phyloP scores from a whole-genome alignment of 1,140 invertebrate genomes.

The Vanessa atalanta region DNA sequence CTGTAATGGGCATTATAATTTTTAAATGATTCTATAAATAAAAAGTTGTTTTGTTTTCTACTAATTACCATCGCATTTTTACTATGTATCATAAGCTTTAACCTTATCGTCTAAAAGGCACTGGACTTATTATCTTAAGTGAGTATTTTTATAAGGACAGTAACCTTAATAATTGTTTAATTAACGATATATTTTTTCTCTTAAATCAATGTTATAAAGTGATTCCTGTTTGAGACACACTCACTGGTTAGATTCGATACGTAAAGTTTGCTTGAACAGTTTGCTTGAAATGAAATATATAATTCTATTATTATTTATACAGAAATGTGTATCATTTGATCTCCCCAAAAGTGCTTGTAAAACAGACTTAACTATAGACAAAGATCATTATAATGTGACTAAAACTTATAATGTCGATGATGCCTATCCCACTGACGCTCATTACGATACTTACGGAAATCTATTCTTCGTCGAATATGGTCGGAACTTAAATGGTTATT shows the following conservation, averaged over 20 bases:
- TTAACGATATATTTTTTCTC: constrained; percentile 6
- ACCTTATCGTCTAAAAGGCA: constrained; percentile 10
- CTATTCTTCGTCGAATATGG: constrained; percentile 63
- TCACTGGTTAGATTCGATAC: constrained; percentile 2
- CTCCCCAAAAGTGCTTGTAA: constrained; percentile 49
- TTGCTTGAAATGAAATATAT: constrained; percentile 23
- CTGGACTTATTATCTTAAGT: constrained; percentile 29
- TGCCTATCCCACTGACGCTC: constrained; percentile 59
- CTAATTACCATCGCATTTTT: not conserved
- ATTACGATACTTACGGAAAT: constrained; percentile 62
- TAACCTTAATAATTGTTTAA: constrained; percentile 14
- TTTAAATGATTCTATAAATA: not conserved
- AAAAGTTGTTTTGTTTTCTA: constrained; percentile 19
- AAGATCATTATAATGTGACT: constrained; percentile 53
- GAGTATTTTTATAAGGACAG: constrained; percentile 27
- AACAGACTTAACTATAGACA: constrained; percentile 56
- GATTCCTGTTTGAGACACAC: constrained; percentile 2
- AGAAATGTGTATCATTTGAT: constrained; percentile 53
- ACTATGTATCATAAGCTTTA: not conserved
- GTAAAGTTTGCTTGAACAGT: not conserved
- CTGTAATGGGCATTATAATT: constrained; percentile 4
- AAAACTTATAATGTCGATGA: constrained; percentile 52
- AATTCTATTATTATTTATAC: constrained; percentile 31
- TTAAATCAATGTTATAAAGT: constrained; percentile 15
- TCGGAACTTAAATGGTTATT: constrained; percentile 51